A percentile compares a stretch with the other conserved stretches of the same genome.
Conservation (phyloP, 2,113 vertebrate genomes). For the Dipodomys stephensi region DNA sequence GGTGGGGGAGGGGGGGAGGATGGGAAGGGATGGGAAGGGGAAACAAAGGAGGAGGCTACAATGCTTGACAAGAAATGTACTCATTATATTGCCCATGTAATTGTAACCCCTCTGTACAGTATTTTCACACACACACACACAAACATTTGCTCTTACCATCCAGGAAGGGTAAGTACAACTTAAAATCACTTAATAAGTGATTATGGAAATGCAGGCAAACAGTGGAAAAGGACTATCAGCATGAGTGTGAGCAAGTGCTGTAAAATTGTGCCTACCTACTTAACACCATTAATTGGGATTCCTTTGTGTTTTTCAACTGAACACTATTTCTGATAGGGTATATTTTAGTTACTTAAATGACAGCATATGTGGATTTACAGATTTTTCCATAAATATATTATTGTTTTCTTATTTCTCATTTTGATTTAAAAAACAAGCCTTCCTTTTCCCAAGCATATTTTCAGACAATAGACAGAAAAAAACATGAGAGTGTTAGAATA, state of each 20-base stretch:
- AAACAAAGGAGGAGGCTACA: too few species aligned
- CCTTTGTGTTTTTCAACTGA: not conserved
- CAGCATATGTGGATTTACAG: not conserved
- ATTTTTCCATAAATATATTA: not conserved
- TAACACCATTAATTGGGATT: not conserved
- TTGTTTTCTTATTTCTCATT: conserved; percentile 40
- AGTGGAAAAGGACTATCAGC: not conserved
- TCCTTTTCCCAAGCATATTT: not conserved
- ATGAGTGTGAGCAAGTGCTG: not conserved
- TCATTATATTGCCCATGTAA: too few species aligned
- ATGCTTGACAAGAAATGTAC: too few species aligned
- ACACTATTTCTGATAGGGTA: not conserved
- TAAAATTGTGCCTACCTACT: conserved; percentile 1
- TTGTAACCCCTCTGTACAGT: too few species aligned
- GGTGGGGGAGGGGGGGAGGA: too few species aligned
- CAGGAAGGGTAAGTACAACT: not conserved
- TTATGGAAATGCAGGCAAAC: not conserved
- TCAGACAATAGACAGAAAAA: not conserved
- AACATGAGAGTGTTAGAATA: not conserved
- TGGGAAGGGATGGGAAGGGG: too few species aligned
- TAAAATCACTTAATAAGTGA: not conserved
- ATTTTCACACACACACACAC: too few species aligned
- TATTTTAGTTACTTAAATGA: conserved; percentile 4
- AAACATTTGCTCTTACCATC: conserved; percentile 14
- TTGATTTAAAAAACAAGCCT: conserved; percentile 7